Percentiles rank a stretch among this genome's conserved stretches.
Conservation (phyloP, 2,888 invertebrate species). For the Spodoptera picta region DNA sequence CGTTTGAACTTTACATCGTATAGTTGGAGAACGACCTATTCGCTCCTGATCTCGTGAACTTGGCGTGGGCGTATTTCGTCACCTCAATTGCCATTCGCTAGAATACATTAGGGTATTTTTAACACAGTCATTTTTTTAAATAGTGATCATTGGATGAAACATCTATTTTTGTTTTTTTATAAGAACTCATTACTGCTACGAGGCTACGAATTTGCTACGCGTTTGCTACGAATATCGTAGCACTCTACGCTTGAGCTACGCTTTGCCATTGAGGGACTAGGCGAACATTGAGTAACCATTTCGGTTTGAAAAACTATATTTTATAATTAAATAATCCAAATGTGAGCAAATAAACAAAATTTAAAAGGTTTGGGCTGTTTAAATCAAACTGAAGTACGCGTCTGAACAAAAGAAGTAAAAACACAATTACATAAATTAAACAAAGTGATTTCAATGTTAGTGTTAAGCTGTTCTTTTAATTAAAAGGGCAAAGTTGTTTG, state of each 20-base stretch:
- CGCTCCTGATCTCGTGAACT: slow-evolving; percentile 11
- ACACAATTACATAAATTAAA: neutral
- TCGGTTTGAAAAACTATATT: too few relatives aligned
- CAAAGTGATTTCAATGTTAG: neutral
- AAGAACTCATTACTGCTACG: too few relatives aligned
- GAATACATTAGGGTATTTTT: slow-evolving; percentile 5
- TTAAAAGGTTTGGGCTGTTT: too few relatives aligned
- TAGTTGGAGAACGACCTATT: slow-evolving; percentile 24
- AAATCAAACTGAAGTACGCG: neutral
- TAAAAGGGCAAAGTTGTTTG: neutral
- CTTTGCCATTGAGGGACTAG: neutral
- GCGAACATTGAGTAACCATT: too few relatives aligned
- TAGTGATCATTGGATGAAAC: slow-evolving; percentile 3
- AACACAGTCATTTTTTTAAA: neutral
- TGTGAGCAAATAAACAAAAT: too few relatives aligned
- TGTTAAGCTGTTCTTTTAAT: slow-evolving; percentile 14
- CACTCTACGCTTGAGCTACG: neutral
- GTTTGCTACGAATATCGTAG: slow-evolving; percentile 6
- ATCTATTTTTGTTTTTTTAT: too few relatives aligned
- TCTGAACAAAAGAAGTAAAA: slow-evolving; percentile 1
- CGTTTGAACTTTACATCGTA: slow-evolving; percentile 18
- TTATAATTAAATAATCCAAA: too few relatives aligned
- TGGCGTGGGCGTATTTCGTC: slow-evolving; percentile 14
- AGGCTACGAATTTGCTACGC: neutral
- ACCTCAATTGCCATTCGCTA: slow-evolving; percentile 15